Percentiles rank a stretch among this genome's conserved stretches.
These are phyloP conservation scores for Eriocheir sinensis DNA, from an alignment of 1,140 invertebrate species.

Conservation along the genomic window DNA sequence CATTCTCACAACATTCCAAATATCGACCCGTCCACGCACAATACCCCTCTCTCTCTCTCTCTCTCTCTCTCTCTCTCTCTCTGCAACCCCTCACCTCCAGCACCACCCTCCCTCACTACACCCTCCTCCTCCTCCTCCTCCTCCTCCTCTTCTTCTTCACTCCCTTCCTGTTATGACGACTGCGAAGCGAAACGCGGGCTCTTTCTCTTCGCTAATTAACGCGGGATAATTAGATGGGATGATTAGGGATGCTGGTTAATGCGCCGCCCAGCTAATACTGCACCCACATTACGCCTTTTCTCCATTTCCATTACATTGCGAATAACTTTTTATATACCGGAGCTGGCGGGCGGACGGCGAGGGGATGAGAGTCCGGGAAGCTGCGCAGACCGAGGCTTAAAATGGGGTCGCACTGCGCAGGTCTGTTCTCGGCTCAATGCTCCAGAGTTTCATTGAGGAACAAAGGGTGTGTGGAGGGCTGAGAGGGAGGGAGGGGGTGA, in stretches of 20 bases:
- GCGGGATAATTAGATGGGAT: not conserved
- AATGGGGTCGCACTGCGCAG: not conserved
- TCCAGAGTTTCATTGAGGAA: conserved; percentile 15
- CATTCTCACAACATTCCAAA: conserved; percentile 39
- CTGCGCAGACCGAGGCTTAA: not conserved
- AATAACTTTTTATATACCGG: too few species aligned
- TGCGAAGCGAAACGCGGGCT: not conserved
- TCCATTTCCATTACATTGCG: too few species aligned
- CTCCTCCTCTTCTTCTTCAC: too few species aligned
- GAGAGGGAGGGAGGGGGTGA: not conserved
- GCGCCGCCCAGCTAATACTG: not conserved
- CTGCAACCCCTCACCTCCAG: too few species aligned
- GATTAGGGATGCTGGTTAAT: not conserved
- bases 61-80: not conserved
- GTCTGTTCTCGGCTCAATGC: not conserved
- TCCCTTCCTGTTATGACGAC: not conserved
- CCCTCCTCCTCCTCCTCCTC: too few species aligned
- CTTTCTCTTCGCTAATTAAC: not conserved
- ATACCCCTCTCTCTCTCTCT: not conserved
- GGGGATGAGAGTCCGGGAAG: not conserved
- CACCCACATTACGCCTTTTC: not conserved
- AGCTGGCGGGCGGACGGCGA: not conserved
- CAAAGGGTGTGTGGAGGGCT: not conserved
- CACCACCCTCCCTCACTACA: too few species aligned
- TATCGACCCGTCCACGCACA: conserved; percentile 27